Evolutionary conservation across 2,888 invertebrate species (phyloP).

Genomic region (Trachelus iudaicus): DNA sequence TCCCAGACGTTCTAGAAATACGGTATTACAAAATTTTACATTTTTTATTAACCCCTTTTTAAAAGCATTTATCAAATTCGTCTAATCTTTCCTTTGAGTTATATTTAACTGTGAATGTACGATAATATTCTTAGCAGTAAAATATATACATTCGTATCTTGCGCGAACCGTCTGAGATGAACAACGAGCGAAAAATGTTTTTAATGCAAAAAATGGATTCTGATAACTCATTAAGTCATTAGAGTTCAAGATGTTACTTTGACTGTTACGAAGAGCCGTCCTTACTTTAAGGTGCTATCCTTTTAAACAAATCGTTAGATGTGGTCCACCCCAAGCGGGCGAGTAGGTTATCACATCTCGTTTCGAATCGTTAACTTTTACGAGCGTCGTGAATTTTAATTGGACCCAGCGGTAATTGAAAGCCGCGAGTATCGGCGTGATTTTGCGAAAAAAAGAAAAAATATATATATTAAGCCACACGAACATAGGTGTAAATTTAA

Average conservation of each 20-base stretch:
- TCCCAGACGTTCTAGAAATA: not conserved
- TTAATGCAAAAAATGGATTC: not conserved
- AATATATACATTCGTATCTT: not conserved
- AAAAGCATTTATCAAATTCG: not conserved
- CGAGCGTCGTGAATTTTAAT: constrained; percentile 45
- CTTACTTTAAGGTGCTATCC: constrained; percentile 1
- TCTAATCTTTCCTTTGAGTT: not conserved
- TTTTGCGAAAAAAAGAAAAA: not conserved
- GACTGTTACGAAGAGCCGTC: not conserved
- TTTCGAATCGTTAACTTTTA: constrained; percentile 42
- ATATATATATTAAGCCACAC: not conserved
- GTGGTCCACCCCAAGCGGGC: not conserved
- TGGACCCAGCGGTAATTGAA: constrained; percentile 41
- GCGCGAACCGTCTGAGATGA: not conserved
- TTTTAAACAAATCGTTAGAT: not conserved
- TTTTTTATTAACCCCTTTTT: not conserved
- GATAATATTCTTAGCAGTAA: not conserved
- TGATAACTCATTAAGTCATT: not conserved
- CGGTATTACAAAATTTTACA: not conserved
- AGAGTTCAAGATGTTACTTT: not conserved
- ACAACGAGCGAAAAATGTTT: not conserved
- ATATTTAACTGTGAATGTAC: not conserved
- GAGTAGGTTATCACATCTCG: constrained; percentile 17
- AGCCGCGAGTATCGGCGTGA: constrained; percentile 11
- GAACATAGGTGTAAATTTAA: not conserved